A percentile compares a stretch with the other conserved stretches of the same genome.
Conservation (phyloP, 2,888 invertebrate genomes). For the Athalia rosae region DNA sequence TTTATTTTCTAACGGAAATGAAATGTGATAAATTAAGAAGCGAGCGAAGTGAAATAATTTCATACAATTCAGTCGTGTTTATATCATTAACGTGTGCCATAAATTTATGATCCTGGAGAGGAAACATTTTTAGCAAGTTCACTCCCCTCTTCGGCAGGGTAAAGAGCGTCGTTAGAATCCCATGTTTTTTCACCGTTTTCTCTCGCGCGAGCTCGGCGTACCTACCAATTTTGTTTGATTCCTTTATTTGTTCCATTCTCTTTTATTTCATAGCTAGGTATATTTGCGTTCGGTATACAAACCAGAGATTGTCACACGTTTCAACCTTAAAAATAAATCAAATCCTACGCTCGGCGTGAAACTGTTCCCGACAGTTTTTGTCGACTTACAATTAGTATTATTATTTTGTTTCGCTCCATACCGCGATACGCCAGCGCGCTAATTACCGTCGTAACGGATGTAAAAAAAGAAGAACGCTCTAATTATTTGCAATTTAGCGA, state of each 20-base stretch:
- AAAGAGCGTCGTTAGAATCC: conserved; percentile 23
- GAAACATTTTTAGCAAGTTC: conserved; percentile 29
- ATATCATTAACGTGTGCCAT: conserved; percentile 19
- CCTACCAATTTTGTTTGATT: neutral
- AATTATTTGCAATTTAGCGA: neutral
- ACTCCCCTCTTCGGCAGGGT: conserved; percentile 6
- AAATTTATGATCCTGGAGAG: conserved; percentile 14
- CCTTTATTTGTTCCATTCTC: neutral
- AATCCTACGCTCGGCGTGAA: neutral
- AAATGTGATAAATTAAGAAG: neutral
- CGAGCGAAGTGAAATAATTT: neutral
- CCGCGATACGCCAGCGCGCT: neutral
- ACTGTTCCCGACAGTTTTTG: neutral
- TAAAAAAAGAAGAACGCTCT: neutral
- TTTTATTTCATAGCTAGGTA: neutral
- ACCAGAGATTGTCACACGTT: neutral
- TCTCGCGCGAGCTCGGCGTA: neutral
- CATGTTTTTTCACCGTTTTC: conserved; percentile 13
- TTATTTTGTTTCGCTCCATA: too few relatives aligned
- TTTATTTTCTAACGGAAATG: neutral
- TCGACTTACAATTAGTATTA: neutral
- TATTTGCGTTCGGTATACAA: neutral
- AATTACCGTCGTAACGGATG: neutral
- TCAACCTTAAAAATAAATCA: neutral
- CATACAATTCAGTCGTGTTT: neutral